Base-by-base conservation (phyloP, 2,113 vertebrate genomes). In the Phocoena sinus region DNA sequence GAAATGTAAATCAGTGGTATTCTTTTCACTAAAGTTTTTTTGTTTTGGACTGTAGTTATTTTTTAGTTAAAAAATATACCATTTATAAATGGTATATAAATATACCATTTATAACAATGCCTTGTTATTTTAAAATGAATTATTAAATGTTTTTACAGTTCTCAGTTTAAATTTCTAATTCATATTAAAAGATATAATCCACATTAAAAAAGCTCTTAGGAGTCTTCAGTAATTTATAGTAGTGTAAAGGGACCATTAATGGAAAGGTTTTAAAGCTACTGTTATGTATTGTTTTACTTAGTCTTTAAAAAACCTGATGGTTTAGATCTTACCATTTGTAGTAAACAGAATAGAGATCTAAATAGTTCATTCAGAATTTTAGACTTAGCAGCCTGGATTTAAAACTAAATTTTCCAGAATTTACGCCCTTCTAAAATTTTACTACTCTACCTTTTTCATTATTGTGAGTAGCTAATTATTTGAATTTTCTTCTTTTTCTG, bases 121-220 rank as follows among this genome's bases (percentile, higher is more conserved):
- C 44, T 76, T 82, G 25, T 26, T 95, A 26, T 62, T 79, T 74
- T 89, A 44, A 81, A 96, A 81, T 82, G 31, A 95, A 38, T 79
- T 88, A 53, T 21, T 95, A 71, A 93, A 26, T 94, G 1, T 65
- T 93, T 92, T 89, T 79, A 71, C 5, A 85, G 11, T 81, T 76
- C 50, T 95, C 74, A 82, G 31, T 93, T 96, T 93, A 91, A 96
- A 71, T 91, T 94, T 92, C 17, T 96, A 76, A 68, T 83, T 92
- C 31, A 50, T 65, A 65, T 41, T 74, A 80, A 82, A 84, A 76
- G 4, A 8, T 93, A 26, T 36, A 77, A 73, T 92, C 13, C 44
- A 76, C 65, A 77, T 81, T 11, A 31, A 31, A 56, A 89, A 76
- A 93, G 5, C 33, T 70, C 13, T 84, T 92, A 63, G 12, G 20